Percentiles rank a stretch among this genome's conserved stretches.
These are phyloP conservation scores for Belgica antarctica DNA, from an alignment of 2,888 invertebrate genomes.

Conservation along the genomic window DNA sequence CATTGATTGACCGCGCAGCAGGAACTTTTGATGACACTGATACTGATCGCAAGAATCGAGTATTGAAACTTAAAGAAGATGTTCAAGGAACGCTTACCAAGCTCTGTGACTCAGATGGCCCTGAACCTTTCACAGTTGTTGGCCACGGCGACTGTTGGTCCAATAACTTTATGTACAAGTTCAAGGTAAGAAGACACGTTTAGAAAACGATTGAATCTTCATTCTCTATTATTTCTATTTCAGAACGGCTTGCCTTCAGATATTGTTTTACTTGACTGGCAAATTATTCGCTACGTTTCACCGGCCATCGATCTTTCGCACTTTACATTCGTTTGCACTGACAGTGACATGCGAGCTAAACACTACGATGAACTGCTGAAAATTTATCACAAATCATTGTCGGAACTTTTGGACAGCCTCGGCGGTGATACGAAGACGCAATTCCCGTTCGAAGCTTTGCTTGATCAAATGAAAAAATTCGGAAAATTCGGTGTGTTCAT, in stretches of 20 bases:
- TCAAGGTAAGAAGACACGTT: neutral
- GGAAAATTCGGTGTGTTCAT: constrained; percentile 44
- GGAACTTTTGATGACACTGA: constrained; percentile 38
- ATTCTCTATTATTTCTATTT: neutral
- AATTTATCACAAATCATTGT: constrained; percentile 44
- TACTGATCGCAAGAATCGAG: constrained; percentile 27
- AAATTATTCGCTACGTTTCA: constrained; percentile 45
- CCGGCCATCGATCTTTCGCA: constrained; percentile 45
- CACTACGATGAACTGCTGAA: constrained; percentile 44
- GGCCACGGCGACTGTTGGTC: constrained; percentile 46
- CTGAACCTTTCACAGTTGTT: constrained; percentile 45
- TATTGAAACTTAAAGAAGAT: constrained; percentile 23
- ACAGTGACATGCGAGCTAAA: constrained; percentile 41
- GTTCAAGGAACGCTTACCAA: neutral
- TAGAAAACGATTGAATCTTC: neutral
- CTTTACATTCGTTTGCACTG: constrained; percentile 45
- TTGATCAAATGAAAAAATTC: constrained; percentile 44
- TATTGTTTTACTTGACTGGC: constrained; percentile 45
- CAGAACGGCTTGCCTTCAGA: constrained; percentile 31
- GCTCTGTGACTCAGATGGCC: neutral
- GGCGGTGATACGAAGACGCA: constrained; percentile 42
- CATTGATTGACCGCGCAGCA: constrained; percentile 31
- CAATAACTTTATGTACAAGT: constrained; percentile 44
- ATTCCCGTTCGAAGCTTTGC: constrained; percentile 45
- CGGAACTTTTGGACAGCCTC: constrained; percentile 43